A percentile compares a stretch with the other conserved stretches of the same genome.
These are phyloP conservation scores for Cheilinus undulatus DNA, from an alignment of 2,113 vertebrate species.

Conservation along the genomic window DNA sequence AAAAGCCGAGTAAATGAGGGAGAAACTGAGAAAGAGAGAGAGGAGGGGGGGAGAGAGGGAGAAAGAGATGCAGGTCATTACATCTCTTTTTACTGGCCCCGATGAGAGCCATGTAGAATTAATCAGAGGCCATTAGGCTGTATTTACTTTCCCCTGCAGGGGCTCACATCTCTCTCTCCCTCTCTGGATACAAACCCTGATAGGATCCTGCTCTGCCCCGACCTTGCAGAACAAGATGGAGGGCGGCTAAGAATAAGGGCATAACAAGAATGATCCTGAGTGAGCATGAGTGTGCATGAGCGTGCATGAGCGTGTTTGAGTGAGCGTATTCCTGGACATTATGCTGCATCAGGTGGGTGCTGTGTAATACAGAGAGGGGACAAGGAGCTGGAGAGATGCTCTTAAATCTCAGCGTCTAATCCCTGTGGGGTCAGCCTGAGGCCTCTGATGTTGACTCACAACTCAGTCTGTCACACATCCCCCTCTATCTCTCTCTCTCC, in stretches of 20 bases:
- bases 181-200: slow-evolving; percentile 69
- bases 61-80: slow-evolving; percentile 91
- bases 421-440: slow-evolving; percentile 61
- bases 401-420: slow-evolving; percentile 83
- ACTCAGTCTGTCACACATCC: slow-evolving; percentile 69
- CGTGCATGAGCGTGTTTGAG: slow-evolving; percentile 22
- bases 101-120: slow-evolving; percentile 99
- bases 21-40: slow-evolving; percentile 71
- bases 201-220: slow-evolving; percentile 57
- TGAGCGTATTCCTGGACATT: slow-evolving; percentile 50
- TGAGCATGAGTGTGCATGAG: slow-evolving; percentile 19
- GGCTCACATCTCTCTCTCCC: slow-evolving; percentile 72
- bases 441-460: slow-evolving; percentile 81
- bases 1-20: slow-evolving; percentile 90
- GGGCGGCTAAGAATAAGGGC: slow-evolving; percentile 57
- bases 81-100: slow-evolving; percentile 93
- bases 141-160: slow-evolving; percentile 85
- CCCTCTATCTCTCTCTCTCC: slow-evolving; percentile 32
- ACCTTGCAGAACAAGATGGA: slow-evolving; percentile 57
- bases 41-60: slow-evolving; percentile 35
- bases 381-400: slow-evolving; percentile 70
- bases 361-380: slow-evolving; percentile 30
- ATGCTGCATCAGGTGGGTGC: slow-evolving; percentile 60
- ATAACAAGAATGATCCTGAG: slow-evolving; percentile 64
- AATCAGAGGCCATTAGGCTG: slow-evolving; percentile 99